Base-by-base conservation (phyloP, 2,113 vertebrate genomes). In the Pica pica region DNA sequence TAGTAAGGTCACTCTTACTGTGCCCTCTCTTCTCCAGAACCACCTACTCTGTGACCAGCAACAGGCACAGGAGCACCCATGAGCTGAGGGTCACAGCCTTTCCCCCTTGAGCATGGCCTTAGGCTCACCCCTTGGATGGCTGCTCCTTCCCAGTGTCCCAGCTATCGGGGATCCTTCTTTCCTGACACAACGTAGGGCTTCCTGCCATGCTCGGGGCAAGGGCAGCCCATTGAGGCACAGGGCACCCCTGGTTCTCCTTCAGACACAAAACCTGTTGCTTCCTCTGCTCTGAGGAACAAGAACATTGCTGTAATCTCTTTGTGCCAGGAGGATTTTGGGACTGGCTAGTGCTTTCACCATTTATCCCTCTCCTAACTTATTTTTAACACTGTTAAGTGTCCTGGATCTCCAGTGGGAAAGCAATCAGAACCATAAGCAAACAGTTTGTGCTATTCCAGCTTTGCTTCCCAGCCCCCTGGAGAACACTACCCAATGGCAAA, bases 401-500 rank as follows among this genome's bases (percentile, higher is more conserved):
- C 93, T 83, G 90, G 47, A 60, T 85, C 90, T 93, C 85, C 87
- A 92, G 71, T 20, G 76, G 92, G 92, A 91, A 81, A 92, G 86
- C 69, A 2, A 61, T 83, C 91, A 71, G 92, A 95, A 41, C 92
- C 92, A 96, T 81, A 78, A 95, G 85, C 92, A 93, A 93, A 95
- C 64, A 81, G 60, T 89, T 86, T 83, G 64, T 88, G 90, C 80
- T 93, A 24, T 53, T 95, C 81, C n/a, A 93, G 82, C 79, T 93
- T 89, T 93, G 92, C 95, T 89, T 90, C 87, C 80, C 79, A 90
- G 85, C 79, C 85, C 92, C 85, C 88, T 68, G 60, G 92, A 85
- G 90, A 97, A 74, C 8, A 6, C 68, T 93, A 95, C 85, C 96
- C 96, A 88, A 39, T 87, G 90, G 93, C 88, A 83, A 50, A 83